phyloP scores from a whole-genome alignment of 2,888 invertebrate species.

The Sclerodermus sp. region DNA sequence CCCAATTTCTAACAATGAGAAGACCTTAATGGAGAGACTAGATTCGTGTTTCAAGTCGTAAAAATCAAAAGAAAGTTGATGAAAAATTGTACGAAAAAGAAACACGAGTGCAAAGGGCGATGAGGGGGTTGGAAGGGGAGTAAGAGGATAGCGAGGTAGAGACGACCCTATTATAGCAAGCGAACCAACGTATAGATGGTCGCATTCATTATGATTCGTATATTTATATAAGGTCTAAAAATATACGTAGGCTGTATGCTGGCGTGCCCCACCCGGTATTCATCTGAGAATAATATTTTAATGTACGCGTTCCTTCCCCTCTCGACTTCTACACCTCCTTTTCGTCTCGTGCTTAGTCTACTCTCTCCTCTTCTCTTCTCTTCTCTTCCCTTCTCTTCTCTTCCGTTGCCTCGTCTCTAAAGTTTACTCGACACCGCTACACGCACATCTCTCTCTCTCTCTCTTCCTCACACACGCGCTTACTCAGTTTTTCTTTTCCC shows the following conservation, averaged over 20 bases:
- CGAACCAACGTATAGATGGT: conserved; percentile 24
- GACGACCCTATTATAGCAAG: conserved; percentile 3
- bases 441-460: neutral
- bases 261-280: conserved; percentile 58
- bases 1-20: no score
- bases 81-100: no score
- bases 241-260: conserved; percentile 49
- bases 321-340: conserved; percentile 30
- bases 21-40: no score
- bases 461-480: conserved; percentile 6
- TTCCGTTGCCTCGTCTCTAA: conserved; percentile 1
- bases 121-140: neutral
- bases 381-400: conserved; percentile 10
- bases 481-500: neutral
- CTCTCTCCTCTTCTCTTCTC: conserved; percentile 1
- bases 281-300: conserved; percentile 59
- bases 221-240: conserved; percentile 59
- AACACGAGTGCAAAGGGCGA: neutral
- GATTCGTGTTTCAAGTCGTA: no score
- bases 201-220: conserved; percentile 58
- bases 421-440: neutral
- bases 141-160: neutral
- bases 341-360: conserved; percentile 22
- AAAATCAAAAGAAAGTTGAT: no score
- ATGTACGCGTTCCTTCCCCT: no score